Evolutionary conservation across 1,140 invertebrate genomes (phyloP).

Genomic region (Lepidurus arcticus): DNA sequence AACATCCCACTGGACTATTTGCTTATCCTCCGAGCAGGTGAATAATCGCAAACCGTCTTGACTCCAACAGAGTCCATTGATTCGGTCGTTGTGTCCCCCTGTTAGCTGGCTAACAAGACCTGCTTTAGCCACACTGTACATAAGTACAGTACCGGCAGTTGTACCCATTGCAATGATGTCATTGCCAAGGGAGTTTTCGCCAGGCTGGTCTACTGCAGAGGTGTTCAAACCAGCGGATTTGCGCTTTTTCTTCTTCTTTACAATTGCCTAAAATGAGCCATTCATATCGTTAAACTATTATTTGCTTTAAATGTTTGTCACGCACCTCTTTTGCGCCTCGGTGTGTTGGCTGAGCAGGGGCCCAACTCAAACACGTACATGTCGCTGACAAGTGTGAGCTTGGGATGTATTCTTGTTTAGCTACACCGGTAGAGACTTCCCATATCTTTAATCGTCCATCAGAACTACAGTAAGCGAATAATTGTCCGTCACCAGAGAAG

Average conservation of each 20-base stretch:
- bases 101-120: conserved; percentile 51
- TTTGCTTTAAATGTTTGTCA: neutral
- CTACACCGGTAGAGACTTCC: conserved; percentile 26
- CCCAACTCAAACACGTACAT: conserved; percentile 31
- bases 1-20: conserved; percentile 51
- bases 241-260: conserved; percentile 45
- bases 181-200: conserved; percentile 38
- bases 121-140: conserved; percentile 60
- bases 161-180: conserved; percentile 58
- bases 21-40: conserved; percentile 49
- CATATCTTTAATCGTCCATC: conserved; percentile 31
- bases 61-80: conserved; percentile 53
- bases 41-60: conserved; percentile 46
- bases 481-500: conserved; percentile 31
- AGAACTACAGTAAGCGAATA: conserved; percentile 27
- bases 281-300: neutral
- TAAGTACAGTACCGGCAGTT: conserved; percentile 54
- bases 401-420: conserved; percentile 33
- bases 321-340: neutral
- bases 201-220: conserved; percentile 30
- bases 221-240: conserved; percentile 40
- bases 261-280: neutral
- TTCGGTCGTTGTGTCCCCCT: conserved; percentile 49
- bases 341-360: conserved; percentile 27
- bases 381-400: conserved; percentile 31